These are phyloP conservation scores for Glossosoma conforme DNA, from an alignment of 1,140 invertebrate genomes.

Conservation along the genomic window DNA sequence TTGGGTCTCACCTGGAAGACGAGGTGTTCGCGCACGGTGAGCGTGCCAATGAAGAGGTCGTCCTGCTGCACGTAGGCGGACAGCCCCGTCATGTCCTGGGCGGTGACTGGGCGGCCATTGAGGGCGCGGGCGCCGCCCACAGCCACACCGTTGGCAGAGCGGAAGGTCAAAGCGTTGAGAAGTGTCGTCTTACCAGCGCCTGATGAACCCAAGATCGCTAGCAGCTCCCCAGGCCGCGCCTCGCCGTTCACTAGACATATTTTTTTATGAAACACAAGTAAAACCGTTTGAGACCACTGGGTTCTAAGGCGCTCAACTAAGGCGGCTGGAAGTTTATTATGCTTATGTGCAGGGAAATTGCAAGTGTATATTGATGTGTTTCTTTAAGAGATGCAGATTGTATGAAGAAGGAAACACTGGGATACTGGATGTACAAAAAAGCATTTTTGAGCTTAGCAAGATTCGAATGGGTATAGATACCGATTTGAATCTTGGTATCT, in stretches of 20 bases:
- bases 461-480: no score
- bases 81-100: slow-evolving; percentile 65
- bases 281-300: no score
- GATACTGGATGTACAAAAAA: no score
- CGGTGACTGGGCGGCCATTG: slow-evolving; percentile 65
- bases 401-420: no score
- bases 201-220: slow-evolving; percentile 91
- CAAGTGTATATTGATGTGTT: no score
- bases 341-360: no score
- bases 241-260: slow-evolving; percentile 82
- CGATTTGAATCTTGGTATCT: no score
- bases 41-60: slow-evolving; percentile 87
- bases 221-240: slow-evolving; percentile 81
- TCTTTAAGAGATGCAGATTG: no score
- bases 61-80: slow-evolving; percentile 96
- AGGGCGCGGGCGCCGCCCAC: slow-evolving; percentile 66
- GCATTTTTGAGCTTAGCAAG: no score
- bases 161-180: slow-evolving; percentile 83
- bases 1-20: slow-evolving; percentile 66
- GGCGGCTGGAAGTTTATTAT: no score
- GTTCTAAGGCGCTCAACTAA: no score
- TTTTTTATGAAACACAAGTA: no score
- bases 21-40: slow-evolving; percentile 89
- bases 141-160: slow-evolving; percentile 61
- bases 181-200: slow-evolving; percentile 96